phyloP scores from a whole-genome alignment of 2,113 vertebrate species.

The Tragelaphus imberbis region DNA sequence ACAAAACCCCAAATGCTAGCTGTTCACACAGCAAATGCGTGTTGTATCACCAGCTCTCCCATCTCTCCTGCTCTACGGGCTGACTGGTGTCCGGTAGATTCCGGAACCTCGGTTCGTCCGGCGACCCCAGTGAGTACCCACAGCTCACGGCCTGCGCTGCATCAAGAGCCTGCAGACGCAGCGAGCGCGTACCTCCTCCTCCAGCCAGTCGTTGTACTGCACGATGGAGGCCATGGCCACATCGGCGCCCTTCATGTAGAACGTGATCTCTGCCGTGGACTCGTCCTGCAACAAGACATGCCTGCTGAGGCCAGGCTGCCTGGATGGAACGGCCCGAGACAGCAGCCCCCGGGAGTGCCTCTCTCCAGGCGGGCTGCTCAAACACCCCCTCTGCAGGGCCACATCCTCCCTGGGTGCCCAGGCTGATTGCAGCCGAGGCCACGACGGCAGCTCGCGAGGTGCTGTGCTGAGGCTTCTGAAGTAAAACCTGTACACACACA shows the following conservation, averaged over 20 bases:
- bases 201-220: constrained; percentile 98
- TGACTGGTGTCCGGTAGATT: background rate
- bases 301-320: fast-evolving
- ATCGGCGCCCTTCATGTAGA: constrained; percentile 98
- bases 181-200: constrained; percentile 86
- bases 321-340: background rate
- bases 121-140: background rate
- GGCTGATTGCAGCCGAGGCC: background rate
- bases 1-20: background rate
- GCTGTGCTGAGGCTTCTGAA: background rate
- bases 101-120: background rate
- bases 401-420: background rate
- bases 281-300: constrained; percentile 85
- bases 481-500: no score
- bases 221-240: constrained; percentile 96
- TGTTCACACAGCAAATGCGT: background rate
- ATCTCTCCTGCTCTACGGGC: background rate
- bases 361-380: background rate
- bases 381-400: background rate
- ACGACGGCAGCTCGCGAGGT: fast-evolving
- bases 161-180: background rate
- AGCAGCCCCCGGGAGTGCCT: background rate
- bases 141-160: background rate
- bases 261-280: constrained; percentile 93
- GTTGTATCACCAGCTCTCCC: background rate